phyloP scores from a whole-genome alignment of 2,113 vertebrate species.

The Xenopus laevis region DNA sequence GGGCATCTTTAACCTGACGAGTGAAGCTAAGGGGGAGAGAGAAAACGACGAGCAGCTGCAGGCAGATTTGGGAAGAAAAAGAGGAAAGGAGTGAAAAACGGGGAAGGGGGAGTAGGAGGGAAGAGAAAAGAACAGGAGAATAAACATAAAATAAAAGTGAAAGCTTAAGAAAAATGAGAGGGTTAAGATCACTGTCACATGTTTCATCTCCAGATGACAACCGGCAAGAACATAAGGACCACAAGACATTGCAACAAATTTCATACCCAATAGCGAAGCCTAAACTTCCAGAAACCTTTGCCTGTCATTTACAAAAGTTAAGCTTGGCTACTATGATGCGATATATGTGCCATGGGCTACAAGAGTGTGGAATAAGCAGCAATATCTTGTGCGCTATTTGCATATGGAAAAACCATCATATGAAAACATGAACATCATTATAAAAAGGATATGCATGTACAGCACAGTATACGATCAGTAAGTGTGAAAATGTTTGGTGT shows the following conservation, averaged over 20 bases:
- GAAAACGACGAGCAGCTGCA: conserved; percentile 80
- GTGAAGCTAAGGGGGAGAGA: conserved; percentile 78
- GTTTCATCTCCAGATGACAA: not conserved
- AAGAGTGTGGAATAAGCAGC: no score
- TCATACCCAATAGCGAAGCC: no score
- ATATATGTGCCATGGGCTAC: no score
- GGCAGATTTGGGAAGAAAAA: conserved; percentile 47
- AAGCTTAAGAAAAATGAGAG: conserved; percentile 22
- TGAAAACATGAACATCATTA: no score
- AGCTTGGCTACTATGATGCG: not conserved
- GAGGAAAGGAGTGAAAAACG: conserved; percentile 38
- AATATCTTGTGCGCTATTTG: no score
- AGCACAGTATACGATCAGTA: no score
- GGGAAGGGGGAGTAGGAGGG: conserved; percentile 42
- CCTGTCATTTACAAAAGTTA: not conserved
- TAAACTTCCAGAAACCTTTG: no score
- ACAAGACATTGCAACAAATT: no score
- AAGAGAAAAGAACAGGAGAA: conserved; percentile 49
- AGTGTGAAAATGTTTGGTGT: no score
- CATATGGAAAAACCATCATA: no score
- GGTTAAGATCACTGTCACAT: conserved; percentile 22
- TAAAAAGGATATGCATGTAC: no score
- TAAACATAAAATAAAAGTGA: conserved; percentile 38
- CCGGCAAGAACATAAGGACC: no score
- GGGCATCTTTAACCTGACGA: conserved; percentile 75